Conservation (phyloP, 23 tunicate genomes). For the Halocynthia roretzi region DNA sequence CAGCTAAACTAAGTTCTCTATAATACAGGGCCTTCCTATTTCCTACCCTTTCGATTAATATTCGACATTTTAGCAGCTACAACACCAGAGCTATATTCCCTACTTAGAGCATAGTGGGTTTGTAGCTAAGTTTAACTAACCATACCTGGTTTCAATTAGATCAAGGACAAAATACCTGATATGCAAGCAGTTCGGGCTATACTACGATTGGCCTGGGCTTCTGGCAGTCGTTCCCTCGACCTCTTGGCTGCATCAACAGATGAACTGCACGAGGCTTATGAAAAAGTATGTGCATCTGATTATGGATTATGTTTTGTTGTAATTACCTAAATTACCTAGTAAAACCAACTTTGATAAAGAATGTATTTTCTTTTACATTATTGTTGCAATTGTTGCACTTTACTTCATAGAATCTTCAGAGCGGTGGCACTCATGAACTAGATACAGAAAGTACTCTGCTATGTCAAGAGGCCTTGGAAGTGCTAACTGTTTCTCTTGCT, state of each 20-base stretch:
- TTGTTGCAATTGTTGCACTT: not conserved
- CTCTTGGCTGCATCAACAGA: constrained; percentile 3
- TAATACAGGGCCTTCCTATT: too few species aligned
- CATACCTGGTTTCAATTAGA: not conserved
- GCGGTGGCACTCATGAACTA: constrained; percentile 13
- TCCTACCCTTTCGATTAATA: too few species aligned
- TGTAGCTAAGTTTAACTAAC: too few species aligned
- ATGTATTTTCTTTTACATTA: not conserved
- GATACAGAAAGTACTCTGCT: not conserved
- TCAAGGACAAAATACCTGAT: constrained; percentile 13
- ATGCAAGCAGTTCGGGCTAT: constrained; percentile 3
- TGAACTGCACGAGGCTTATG: constrained; percentile 15
- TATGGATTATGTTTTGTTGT: not conserved
- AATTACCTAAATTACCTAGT: too few species aligned
- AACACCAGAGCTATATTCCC: too few species aligned
- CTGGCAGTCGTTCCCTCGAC: constrained; percentile 11
- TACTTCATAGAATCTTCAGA: not conserved
- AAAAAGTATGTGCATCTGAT: constrained; percentile 4
- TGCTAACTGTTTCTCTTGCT: constrained; percentile 13
- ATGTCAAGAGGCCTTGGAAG: constrained; percentile 17
- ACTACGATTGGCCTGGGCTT: constrained; percentile 13
- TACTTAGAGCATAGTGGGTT: too few species aligned
- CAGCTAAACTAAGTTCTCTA: too few species aligned
- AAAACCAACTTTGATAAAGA: too few species aligned
- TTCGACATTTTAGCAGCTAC: too few species aligned